Conservation (phyloP, 2,113 vertebrate species). For the Corythoichthys haematopterus region DNA sequence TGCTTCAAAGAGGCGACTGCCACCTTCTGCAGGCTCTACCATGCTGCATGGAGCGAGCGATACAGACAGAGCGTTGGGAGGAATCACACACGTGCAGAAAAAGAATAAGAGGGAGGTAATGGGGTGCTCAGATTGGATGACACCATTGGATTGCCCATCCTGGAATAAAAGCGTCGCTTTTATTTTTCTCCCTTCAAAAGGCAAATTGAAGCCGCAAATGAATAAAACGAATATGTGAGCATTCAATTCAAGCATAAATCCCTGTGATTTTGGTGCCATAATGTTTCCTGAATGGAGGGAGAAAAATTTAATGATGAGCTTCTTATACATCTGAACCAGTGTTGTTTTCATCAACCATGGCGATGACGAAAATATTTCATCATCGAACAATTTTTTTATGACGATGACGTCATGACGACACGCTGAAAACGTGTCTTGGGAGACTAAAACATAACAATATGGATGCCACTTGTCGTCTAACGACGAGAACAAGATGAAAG, state of each 20-base stretch:
- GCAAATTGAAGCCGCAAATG: constrained; percentile 82
- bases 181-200: constrained; percentile 17
- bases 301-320: background rate
- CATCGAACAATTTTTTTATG: too few species aligned
- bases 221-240: constrained; percentile 76
- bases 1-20: constrained; percentile 96
- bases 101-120: constrained; percentile 38
- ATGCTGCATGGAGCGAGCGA: constrained; percentile 71
- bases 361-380: too few species aligned
- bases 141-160: constrained; percentile 78
- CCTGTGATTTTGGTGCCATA: constrained; percentile 12
- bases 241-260: constrained; percentile 46
- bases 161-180: constrained; percentile 82
- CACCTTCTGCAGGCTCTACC: constrained; percentile 80
- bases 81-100: constrained; percentile 23
- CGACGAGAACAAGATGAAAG: too few species aligned
- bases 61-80: constrained; percentile 63
- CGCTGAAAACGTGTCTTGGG: too few species aligned
- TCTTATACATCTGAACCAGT: too few species aligned
- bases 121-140: constrained; percentile 64
- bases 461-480: too few species aligned
- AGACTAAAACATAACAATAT: too few species aligned
- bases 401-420: too few species aligned
- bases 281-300: background rate
- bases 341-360: too few species aligned